These are phyloP conservation scores for Apis dorsata DNA, from an alignment of 1,140 invertebrate genomes.

Conservation along the genomic window DNA sequence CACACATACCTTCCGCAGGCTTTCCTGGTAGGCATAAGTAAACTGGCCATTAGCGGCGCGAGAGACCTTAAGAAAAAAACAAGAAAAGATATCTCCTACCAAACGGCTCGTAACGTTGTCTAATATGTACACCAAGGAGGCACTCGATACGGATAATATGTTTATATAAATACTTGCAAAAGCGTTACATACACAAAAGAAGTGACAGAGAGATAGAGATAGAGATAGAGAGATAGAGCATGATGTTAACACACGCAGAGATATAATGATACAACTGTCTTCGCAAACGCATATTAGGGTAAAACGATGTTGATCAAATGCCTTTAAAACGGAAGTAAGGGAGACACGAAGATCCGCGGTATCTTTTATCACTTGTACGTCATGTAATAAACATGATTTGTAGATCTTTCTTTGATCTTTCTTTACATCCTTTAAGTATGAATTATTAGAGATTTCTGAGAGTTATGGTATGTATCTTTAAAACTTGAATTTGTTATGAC, in stretches of 20 bases:
- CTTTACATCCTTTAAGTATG: neutral
- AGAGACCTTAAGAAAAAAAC: slow-evolving; percentile 79
- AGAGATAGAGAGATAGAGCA: slow-evolving; percentile 13
- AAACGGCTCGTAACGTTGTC: slow-evolving; percentile 68
- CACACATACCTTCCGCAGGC: slow-evolving; percentile 79
- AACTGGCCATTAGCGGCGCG: slow-evolving; percentile 79
- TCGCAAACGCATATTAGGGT: neutral
- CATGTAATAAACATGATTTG: neutral
- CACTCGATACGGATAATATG: slow-evolving; percentile 59
- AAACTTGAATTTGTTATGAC: neutral
- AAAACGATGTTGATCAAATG: slow-evolving; percentile 6
- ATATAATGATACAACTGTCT: slow-evolving; percentile 15
- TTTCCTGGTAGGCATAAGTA: slow-evolving; percentile 81
- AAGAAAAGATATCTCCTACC: slow-evolving; percentile 76
- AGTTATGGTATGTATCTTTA: neutral
- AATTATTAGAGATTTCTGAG: neutral
- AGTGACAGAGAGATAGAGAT: slow-evolving; percentile 14
- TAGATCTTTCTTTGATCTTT: neutral
- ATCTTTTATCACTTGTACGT: neutral
- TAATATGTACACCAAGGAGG: slow-evolving; percentile 68
- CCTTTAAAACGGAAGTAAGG: slow-evolving; percentile 1
- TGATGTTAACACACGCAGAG: slow-evolving; percentile 31
- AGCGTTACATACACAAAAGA: slow-evolving; percentile 67
- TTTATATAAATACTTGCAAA: slow-evolving; percentile 63
- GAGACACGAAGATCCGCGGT: slow-evolving; percentile 58